Base-by-base conservation (phyloP, 2,797 vertebrate species). In the Falco berigora region DNA sequence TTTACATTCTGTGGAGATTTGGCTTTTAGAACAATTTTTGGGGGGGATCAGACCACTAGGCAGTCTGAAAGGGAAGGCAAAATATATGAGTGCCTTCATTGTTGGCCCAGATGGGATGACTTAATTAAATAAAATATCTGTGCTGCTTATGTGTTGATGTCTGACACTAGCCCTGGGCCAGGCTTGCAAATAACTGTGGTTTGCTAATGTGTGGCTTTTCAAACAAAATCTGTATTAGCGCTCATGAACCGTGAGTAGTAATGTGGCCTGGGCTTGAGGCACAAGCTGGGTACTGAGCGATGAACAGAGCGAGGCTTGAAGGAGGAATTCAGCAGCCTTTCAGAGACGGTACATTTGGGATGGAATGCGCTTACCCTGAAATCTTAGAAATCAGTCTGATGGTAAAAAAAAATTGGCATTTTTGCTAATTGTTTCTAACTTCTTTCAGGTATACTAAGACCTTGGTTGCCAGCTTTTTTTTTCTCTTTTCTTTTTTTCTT, bases 91-190 rank as follows among this genome's bases (percentile, higher is more conserved):
- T 95, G 59, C 90, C 71, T 93, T 96, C 96, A 94, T 93, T 97
- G 95, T 96, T 89, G 93, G 88, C 83, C 93, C 93, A 96, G 93
- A 95, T 96, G 94, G 92, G 83, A 94, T 58, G 87, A 78, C 53
- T 95, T 95, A 95, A 97, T 97, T 96, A 95, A 95, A 96, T 96
- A 89, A 96, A 96, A 93, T 96, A 93, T 95, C 92, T 95, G 84
- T 95, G 90, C 90, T 92, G 82, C 83, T 92, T 88, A 76, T 94
- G 94, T 93, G 83, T 95, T 94, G 94, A 94, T 95, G 95, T 93
- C 90, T 95, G 93, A 95, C 94, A 82, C 86, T 95, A 96, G 96
- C 92, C 92, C 90, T 92, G 90, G 92, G 90, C 95, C 90, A 96
- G 92, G 83, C 92, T 89, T 95, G 90, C 80, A 94, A 95, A 97